A percentile compares a stretch with the other conserved stretches of the same genome.
phyloP scores from a whole-genome alignment of 2,797 vertebrate genomes.

The Acridotheres tristis region DNA sequence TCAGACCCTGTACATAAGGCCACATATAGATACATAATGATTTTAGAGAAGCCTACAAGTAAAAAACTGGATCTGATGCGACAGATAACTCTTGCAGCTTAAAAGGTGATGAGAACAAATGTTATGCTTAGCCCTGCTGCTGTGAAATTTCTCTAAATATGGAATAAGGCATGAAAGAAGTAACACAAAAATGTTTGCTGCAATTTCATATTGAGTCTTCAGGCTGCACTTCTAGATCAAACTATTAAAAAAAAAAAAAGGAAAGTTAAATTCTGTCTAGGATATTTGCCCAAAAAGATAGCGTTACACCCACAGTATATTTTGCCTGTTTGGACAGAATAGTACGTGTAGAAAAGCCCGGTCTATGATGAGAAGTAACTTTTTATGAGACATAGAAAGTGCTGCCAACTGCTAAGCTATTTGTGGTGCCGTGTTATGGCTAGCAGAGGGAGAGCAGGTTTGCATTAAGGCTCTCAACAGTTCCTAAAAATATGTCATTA shows the following conservation, averaged over 20 bases:
- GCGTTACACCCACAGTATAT: not conserved
- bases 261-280: not conserved
- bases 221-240: not conserved
- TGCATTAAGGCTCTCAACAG: not conserved
- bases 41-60: not conserved
- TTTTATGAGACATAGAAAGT: not conserved
- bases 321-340: not conserved
- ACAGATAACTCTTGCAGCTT: not conserved
- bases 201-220: not conserved
- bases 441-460: not conserved
- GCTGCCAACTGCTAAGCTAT: not conserved
- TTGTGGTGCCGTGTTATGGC: not conserved
- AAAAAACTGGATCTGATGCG: not conserved
- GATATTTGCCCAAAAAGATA: conserved; percentile 5
- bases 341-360: not conserved
- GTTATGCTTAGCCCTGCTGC: not conserved
- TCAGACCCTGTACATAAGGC: not conserved
- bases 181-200: not conserved
- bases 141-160: not conserved
- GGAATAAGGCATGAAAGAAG: not conserved
- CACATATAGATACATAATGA: rapidly evolving
- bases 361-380: not conserved
- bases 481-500: not conserved
- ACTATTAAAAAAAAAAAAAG: not conserved
- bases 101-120: not conserved